Evolutionary conservation across 35 echinoderm and acorn worm species (phyloP).

Genomic region (Ophioderma brevispina): DNA sequence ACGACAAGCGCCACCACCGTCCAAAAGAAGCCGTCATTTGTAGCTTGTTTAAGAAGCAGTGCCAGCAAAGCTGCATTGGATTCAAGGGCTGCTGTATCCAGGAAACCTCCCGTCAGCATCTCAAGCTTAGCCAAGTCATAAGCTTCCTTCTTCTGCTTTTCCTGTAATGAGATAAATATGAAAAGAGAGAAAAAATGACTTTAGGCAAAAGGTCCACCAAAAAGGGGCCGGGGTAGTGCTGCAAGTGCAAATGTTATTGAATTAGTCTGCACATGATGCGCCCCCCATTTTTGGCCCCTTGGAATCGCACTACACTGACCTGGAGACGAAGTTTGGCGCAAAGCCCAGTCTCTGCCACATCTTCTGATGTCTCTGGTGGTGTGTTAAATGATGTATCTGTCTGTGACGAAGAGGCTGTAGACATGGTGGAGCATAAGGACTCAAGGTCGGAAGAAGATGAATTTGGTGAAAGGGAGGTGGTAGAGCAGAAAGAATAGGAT

Average conservation of each 20-base stretch:
- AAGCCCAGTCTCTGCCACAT: not conserved
- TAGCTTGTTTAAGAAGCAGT: not conserved
- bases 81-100: not conserved
- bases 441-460: not conserved
- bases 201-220: too few species aligned
- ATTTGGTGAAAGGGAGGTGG: not conserved
- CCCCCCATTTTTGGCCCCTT: not conserved
- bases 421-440: not conserved
- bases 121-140: conserved; percentile 4
- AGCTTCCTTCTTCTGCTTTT: conserved; percentile 13
- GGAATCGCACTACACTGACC: not conserved
- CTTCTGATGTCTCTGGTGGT: not conserved
- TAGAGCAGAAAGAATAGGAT: not conserved
- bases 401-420: not conserved
- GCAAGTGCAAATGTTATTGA: too few species aligned
- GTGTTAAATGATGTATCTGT: not conserved
- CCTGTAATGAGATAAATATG: not conserved
- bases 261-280: not conserved
- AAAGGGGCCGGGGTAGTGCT: too few species aligned
- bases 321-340: conserved; percentile 1
- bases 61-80: not conserved
- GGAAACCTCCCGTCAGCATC: conserved; percentile 4
- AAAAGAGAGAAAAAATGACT: not conserved
- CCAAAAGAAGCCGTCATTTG: conserved; percentile 13
- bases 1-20: conserved; percentile 1